Base-by-base conservation (phyloP, 37 sponge, comb jelly and placozoan species). In the Amphimedon queenslandica region DNA sequence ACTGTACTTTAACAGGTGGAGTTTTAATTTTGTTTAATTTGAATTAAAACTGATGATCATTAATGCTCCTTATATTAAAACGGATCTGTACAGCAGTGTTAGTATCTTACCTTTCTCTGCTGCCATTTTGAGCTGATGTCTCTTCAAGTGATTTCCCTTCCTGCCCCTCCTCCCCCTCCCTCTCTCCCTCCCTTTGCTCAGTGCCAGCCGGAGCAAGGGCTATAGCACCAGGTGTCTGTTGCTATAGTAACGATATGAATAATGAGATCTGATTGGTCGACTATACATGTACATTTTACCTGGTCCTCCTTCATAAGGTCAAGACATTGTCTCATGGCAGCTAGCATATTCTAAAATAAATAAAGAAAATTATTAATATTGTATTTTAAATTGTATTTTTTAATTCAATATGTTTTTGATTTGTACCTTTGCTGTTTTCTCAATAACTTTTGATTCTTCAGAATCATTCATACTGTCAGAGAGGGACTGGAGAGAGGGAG, bases 301-400 rank as follows among this genome's bases (percentile, higher is more conserved):
- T 76, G 65, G 4, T 63, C 65, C 1, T 82, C 77, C 37, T 92
- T 83, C 40, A 92, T 64, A 24, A 88, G 33, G 25, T 76, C 66
- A n/a, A 92, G 72, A 74, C 80, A 83, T 78, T 80, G 78, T 60
- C 63, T 67, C 67, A 88, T 38, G 41, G 90, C 71, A 25, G 84
- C 89, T 47, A 92, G 47, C 84, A 92, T 74, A 41, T 66, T 70
- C 77, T 79, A 57, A 21, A 60, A 4, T 0, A 35, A 53, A 70
- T 21, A 57, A 1, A 5, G 29, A 2, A 27, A 39, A 1, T 20
- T 5, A 74, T 58, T 33, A 47, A 47, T 47, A 8, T 18, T 47
- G 13, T 47, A 8, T 47, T 47, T 47, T 8, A 18, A 18, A 8
- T 18, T 13, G 53, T 47, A 8, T 47, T 47, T 13, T 18, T 47